Percentiles rank a stretch among this genome's conserved stretches.
Evolutionary conservation across 1,140 invertebrate genomes (phyloP).

Genomic region (Calephelis virginiensis): DNA sequence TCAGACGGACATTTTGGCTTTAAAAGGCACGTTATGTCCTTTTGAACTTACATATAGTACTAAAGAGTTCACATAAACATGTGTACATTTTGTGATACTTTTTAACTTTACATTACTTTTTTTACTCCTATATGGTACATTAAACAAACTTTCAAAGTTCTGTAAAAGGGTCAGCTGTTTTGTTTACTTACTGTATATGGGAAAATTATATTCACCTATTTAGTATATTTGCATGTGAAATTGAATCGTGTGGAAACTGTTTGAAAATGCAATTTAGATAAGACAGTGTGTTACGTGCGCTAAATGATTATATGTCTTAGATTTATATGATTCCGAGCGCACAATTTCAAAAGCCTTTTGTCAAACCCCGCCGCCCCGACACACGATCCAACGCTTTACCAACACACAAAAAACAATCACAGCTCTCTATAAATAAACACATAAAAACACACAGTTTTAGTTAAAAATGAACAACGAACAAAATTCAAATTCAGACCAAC

Average conservation of each 20-base stretch:
- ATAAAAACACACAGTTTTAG: constrained; percentile 77
- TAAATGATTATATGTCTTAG: constrained; percentile 19
- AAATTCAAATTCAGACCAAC: constrained; percentile 75
- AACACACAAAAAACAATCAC: constrained; percentile 58
- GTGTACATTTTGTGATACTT: no score
- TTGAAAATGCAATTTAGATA: background rate
- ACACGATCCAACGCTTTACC: constrained; percentile 52
- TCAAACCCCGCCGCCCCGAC: constrained; percentile 52
- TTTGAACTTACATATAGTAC: no score
- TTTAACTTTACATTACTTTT: no score
- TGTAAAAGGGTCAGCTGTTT: no score
- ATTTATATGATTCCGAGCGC: constrained; percentile 31
- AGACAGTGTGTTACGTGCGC: constrained; percentile 17
- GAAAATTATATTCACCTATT: no score
- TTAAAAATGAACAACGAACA: constrained; percentile 75
- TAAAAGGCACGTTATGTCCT: no score
- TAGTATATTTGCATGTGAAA: no score
- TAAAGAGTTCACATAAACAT: no score
- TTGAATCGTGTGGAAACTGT: constrained; percentile 3
- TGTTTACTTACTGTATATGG: no score
- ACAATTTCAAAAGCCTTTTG: constrained; percentile 32
- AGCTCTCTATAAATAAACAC: constrained; percentile 65
- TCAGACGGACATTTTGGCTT: no score
- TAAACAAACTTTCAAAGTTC: no score
- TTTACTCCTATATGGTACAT: no score